Evolutionary conservation across 2,888 invertebrate species (phyloP).

Genomic region (Harpalus rubripes): DNA sequence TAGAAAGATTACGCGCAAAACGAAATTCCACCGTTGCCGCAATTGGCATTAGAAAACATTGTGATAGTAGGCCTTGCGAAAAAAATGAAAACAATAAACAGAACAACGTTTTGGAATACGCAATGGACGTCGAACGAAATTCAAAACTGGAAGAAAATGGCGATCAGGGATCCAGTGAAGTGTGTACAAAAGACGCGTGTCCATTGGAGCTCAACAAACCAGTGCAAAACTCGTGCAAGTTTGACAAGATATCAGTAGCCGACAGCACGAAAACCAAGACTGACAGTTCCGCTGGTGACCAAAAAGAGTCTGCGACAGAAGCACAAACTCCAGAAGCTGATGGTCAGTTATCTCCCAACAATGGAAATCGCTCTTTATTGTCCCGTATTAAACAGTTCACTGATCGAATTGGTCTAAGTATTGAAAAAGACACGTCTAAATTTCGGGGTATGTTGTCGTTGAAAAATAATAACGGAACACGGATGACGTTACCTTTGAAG

Average conservation of each 20-base stretch:
- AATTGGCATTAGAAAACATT: conserved; percentile 74
- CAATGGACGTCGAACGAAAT: conserved; percentile 67
- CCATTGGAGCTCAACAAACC: conserved; percentile 62
- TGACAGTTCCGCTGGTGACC: conserved; percentile 67
- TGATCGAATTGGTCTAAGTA: conserved; percentile 78
- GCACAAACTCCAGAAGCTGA: conserved; percentile 41
- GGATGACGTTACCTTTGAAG: conserved; percentile 68
- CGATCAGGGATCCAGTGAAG: conserved; percentile 44
- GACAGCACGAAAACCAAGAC: conserved; percentile 32
- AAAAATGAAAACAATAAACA: conserved; percentile 72
- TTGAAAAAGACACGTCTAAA: conserved; percentile 76
- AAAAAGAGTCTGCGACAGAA: conserved; percentile 65
- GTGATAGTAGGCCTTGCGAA: conserved; percentile 72
- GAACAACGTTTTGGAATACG: conserved; percentile 60
- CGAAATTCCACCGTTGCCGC: conserved; percentile 73
- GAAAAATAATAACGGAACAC: conserved; percentile 73
- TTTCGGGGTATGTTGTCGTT: conserved; percentile 69
- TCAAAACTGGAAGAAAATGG: conserved; percentile 66
- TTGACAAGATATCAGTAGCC: conserved; percentile 55
- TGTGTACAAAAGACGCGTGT: conserved; percentile 65
- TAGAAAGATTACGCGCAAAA: conserved; percentile 57
- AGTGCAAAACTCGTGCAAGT: conserved; percentile 46
- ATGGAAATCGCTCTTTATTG: conserved; percentile 77
- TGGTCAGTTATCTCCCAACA: conserved; percentile 71
- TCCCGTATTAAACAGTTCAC: conserved; percentile 79